These are phyloP conservation scores for Drosophila quadrilineata DNA, from an alignment of 1,140 invertebrate genomes.

Conservation along the genomic window DNA sequence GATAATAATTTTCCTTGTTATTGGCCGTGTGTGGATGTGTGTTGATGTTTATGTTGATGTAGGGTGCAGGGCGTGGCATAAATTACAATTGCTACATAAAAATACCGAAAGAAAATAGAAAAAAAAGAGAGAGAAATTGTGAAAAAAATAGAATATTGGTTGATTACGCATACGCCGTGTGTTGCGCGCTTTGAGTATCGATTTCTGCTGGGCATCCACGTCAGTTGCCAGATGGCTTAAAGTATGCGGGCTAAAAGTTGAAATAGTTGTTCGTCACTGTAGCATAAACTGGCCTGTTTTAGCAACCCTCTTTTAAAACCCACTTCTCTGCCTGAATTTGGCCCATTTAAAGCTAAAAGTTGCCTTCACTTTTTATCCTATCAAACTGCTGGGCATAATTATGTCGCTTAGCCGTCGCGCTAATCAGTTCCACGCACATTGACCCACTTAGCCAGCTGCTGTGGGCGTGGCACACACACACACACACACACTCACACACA, in stretches of 20 bases:
- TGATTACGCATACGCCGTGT: slow-evolving; percentile 43
- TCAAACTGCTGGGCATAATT: slow-evolving; percentile 23
- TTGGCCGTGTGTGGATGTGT: slow-evolving; percentile 67
- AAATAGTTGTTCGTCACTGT: too few species aligned
- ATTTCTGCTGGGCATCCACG: slow-evolving; percentile 54
- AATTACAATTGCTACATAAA: slow-evolving; percentile 42
- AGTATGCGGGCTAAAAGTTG: too few species aligned
- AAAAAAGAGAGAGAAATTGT: slow-evolving; percentile 1
- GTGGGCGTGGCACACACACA: not conserved
- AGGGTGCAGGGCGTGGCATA: slow-evolving; percentile 75
- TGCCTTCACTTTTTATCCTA: not conserved
- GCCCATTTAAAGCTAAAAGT: too few species aligned
- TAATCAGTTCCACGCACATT: slow-evolving; percentile 74
- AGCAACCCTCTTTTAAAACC: too few species aligned
- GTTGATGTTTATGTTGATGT: too few species aligned
- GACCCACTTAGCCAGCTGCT: slow-evolving; percentile 52
- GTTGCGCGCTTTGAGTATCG: slow-evolving; percentile 62
- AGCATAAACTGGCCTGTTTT: too few species aligned
- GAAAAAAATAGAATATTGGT: slow-evolving; percentile 27
- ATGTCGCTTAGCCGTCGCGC: slow-evolving; percentile 30
- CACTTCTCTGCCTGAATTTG: too few species aligned
- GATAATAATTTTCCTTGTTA: slow-evolving; percentile 74
- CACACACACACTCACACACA: not conserved
- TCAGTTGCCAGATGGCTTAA: too few species aligned
- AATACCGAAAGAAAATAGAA: not conserved